These are phyloP conservation scores for Falco peregrinus DNA, from an alignment of 2,797 vertebrate genomes.

Conservation along the genomic window DNA sequence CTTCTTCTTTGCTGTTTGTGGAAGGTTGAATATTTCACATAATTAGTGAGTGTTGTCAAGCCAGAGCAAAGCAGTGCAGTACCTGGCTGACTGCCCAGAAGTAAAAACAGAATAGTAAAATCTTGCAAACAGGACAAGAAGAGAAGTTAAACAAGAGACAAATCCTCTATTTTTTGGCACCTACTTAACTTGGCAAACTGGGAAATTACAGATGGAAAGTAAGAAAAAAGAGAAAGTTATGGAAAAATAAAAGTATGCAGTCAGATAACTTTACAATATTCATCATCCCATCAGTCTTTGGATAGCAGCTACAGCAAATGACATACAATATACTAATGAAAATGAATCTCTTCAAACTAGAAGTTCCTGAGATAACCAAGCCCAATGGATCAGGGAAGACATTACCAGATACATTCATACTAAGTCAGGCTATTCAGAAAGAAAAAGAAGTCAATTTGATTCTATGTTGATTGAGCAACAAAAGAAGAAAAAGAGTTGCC, in stretches of 20 bases:
- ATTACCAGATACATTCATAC: neutral
- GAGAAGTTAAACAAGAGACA: conserved; percentile 65
- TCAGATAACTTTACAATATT: neutral
- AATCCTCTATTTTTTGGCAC: conserved; percentile 54
- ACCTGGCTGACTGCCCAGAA: conserved; percentile 59
- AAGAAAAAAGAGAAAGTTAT: neutral
- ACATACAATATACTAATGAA: neutral
- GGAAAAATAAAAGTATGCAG: neutral
- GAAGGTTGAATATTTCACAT: conserved; percentile 34
- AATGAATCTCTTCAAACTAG: neutral
- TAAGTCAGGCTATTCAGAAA: neutral
- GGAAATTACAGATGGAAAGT: conserved; percentile 44
- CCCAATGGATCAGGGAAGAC: neutral
- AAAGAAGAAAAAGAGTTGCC: neutral
- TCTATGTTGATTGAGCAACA: neutral
- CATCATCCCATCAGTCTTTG: neutral
- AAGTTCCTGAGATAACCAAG: neutral
- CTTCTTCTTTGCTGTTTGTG: conserved; percentile 28
- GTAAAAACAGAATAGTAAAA: conserved; percentile 60
- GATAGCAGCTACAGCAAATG: neutral
- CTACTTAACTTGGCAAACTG: conserved; percentile 32
- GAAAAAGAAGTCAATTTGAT: neutral
- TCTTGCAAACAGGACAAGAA: conserved; percentile 62
- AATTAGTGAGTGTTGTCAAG: conserved; percentile 67
- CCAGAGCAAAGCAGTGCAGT: conserved; percentile 27